phyloP scores from a whole-genome alignment of 2,797 vertebrate genomes.

The Pipistrellus nathusii region DNA sequence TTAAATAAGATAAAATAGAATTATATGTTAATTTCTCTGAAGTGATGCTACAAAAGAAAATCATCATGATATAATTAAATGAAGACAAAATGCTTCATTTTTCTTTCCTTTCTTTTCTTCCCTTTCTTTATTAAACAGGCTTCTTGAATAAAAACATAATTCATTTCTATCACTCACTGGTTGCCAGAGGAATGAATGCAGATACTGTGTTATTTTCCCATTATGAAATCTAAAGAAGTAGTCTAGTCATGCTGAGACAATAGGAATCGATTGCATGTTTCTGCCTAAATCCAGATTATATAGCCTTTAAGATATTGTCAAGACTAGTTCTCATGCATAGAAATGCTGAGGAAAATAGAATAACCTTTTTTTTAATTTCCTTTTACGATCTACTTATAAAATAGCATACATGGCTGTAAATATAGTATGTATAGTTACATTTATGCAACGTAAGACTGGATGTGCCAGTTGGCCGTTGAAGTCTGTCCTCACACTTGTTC shows the following conservation, averaged over 20 bases:
- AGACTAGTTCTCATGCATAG: neutral
- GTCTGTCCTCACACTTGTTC: neutral
- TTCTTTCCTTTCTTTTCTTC: constrained; percentile 55
- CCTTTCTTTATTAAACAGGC: neutral
- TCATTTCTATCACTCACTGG: constrained; percentile 88
- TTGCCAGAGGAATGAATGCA: constrained; percentile 89
- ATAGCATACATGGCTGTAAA: neutral
- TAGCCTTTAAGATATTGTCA: constrained; percentile 52
- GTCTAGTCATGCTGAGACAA: constrained; percentile 75
- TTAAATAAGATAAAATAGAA: constrained; percentile 79
- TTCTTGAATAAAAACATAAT: constrained; percentile 93
- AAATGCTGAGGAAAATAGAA: constrained; percentile 59
- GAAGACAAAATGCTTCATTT: constrained; percentile 89
- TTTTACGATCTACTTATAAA: constrained; percentile 66
- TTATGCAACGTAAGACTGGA: constrained; percentile 23
- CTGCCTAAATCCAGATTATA: constrained; percentile 70
- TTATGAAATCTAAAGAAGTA: constrained; percentile 85
- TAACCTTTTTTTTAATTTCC: constrained; percentile 32
- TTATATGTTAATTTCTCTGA: neutral
- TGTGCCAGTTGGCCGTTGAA: constrained; percentile 38
- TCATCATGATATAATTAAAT: constrained; percentile 86
- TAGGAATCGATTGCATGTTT: constrained; percentile 33
- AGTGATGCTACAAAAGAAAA: constrained; percentile 75
- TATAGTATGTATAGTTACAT: neutral
- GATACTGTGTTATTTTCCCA: constrained; percentile 89